phyloP scores from a whole-genome alignment of 1,140 invertebrate species.

The Ceratina australensis region DNA sequence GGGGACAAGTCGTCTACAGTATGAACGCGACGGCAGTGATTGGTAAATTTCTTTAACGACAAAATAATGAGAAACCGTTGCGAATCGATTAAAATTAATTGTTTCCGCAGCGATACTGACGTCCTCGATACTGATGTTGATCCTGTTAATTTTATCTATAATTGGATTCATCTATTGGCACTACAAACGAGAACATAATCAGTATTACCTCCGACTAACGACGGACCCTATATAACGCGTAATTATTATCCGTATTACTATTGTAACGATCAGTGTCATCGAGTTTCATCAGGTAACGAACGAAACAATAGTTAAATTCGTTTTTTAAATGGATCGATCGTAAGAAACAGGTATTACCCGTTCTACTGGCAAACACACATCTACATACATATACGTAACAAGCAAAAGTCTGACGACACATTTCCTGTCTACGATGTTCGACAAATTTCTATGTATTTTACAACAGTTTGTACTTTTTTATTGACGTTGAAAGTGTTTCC shows the following conservation, averaged over 20 bases:
- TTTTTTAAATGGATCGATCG: background rate
- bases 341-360: too few relatives aligned
- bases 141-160: constrained; percentile 69
- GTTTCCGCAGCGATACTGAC: constrained; percentile 73
- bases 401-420: background rate
- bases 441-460: constrained; percentile 10
- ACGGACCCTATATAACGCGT: constrained; percentile 63
- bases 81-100: constrained; percentile 8
- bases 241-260: constrained; percentile 3
- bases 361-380: too few relatives aligned
- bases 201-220: constrained; percentile 73
- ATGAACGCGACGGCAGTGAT: constrained; percentile 68
- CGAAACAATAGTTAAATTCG: constrained; percentile 1
- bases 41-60: constrained; percentile 56
- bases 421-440: background rate
- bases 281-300: background rate
- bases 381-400: background rate
- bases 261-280: constrained; percentile 12
- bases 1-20: constrained; percentile 62
- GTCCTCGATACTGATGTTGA: constrained; percentile 70
- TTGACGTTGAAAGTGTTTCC: constrained; percentile 21
- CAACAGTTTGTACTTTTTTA: constrained; percentile 31
- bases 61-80: background rate
- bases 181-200: constrained; percentile 71
- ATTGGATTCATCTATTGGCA: constrained; percentile 73